Evolutionary conservation across 1,140 invertebrate species (phyloP).

Genomic region (Homalodisca vitripennis): DNA sequence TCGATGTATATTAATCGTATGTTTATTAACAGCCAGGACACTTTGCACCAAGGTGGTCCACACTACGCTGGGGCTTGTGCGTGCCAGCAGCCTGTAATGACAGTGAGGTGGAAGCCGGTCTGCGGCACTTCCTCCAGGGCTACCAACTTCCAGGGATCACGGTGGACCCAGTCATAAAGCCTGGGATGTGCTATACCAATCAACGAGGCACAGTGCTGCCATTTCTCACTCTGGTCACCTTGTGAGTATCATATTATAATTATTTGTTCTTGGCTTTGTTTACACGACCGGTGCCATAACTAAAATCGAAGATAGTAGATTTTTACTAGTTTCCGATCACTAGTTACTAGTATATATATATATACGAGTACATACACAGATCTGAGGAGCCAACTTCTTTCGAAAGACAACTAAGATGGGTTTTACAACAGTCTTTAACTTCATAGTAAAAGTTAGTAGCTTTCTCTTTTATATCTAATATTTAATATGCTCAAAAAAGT

Average conservation of each 20-base stretch:
- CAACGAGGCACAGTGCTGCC: slow-evolving; percentile 16
- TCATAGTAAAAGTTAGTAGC: no score
- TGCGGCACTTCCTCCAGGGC: slow-evolving; percentile 55
- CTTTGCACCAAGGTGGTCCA: slow-evolving; percentile 65
- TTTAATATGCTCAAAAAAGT: no score
- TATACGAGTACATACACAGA: no score
- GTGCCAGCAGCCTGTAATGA: slow-evolving; percentile 60
- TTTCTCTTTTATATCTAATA: no score
- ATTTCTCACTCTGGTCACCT: neutral
- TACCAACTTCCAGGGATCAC: slow-evolving; percentile 57
- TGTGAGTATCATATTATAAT: slow-evolving; percentile 29
- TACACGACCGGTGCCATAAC: no score
- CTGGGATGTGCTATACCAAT: slow-evolving; percentile 54
- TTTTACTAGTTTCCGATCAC: no score
- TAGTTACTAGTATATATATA: no score
- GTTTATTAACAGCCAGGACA: slow-evolving; percentile 58
- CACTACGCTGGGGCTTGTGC: slow-evolving; percentile 66
- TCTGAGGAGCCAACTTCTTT: no score
- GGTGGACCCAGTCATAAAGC: slow-evolving; percentile 44
- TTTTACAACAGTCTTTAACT: no score
- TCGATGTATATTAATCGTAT: neutral
- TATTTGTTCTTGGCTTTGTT: no score
- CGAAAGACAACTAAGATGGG: no score
- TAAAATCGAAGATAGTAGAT: no score
- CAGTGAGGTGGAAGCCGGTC: slow-evolving; percentile 55